A percentile compares a stretch with the other conserved stretches of the same genome.
Evolutionary conservation across 2,797 vertebrate genomes (phyloP).

Genomic region (Coracias cyanogaster): DNA sequence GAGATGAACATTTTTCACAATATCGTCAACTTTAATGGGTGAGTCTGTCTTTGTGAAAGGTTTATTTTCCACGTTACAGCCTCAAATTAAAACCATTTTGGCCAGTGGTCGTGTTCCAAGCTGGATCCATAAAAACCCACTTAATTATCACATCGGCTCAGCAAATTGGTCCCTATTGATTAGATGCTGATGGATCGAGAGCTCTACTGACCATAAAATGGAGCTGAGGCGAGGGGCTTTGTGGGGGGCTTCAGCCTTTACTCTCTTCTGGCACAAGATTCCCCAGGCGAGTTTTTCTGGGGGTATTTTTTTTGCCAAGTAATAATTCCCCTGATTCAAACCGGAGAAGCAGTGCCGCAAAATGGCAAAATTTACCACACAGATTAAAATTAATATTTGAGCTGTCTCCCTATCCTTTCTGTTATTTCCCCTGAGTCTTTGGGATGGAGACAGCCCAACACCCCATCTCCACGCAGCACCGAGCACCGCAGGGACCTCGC

Average conservation of each 20-base stretch:
- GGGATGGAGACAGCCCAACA: not conserved
- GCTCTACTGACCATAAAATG: not conserved
- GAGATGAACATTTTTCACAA: not conserved
- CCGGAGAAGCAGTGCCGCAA: accelerated
- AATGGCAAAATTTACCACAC: not conserved
- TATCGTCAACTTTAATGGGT: not conserved
- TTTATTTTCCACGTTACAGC: not conserved
- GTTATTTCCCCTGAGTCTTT: accelerated
- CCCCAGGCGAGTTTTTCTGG: accelerated
- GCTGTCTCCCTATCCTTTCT: not conserved
- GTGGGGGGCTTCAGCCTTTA: not conserved
- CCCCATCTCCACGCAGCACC: not conserved
- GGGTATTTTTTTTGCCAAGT: not conserved
- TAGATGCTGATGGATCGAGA: not conserved
- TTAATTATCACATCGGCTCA: not conserved
- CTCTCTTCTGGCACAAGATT: not conserved
- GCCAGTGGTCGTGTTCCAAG: accelerated
- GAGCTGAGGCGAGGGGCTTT: not conserved
- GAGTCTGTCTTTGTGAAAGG: not conserved
- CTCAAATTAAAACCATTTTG: not conserved
- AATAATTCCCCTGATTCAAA: not conserved
- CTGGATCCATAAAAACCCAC: not conserved
- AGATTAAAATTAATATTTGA: not conserved
- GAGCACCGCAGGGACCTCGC: accelerated
- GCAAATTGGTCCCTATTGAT: not conserved